Base-by-base conservation (phyloP, 2,113 vertebrate species). In the Rhinoderma darwinii region DNA sequence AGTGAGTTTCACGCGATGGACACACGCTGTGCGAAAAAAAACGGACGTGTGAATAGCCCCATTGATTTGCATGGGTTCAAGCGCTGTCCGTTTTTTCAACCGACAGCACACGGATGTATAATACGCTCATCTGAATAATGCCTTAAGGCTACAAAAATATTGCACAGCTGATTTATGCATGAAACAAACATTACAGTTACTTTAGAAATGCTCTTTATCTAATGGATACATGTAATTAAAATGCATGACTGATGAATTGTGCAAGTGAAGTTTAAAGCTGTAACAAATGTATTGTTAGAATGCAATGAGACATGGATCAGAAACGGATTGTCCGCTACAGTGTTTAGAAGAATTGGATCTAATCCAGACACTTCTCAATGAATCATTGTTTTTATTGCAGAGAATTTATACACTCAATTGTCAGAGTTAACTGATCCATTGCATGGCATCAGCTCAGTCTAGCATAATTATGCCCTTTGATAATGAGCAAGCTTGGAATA, bases 331-430 rank as follows among this genome's bases (percentile, higher is more conserved):
- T 79, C 43, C 59, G 63, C 76, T 72, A 68, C 75, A 86, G 63
- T 86, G 66, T 70, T 79, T 47, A 86, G 78, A 37, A 20, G 35
- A 68, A n/a, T 51, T 86, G 84, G 63, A 80, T 80, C 43, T 43
- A 41, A 80, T 86, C 84, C 84, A 86, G 66, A 35, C 84, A 80
- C 76, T 86, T 86, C 30, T 86, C 30, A 80, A 80, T 86, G 61
- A 86, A 86, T 86, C 44, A 80, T 80, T 86, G 84, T 86, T 86
- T 86, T 86, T 86, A 86, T 86, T 79, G 84, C 84, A 79, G 56
- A 50, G 61, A 54, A 70, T 80, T 80, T 81, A 81, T 70, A 86
- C 47, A 86, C 84, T 73, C n/a, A 35, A 86, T 81, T 86, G 84
- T 86, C 63, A 86, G 61, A 68, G 84, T 81, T 81, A 86, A 86